Conservation (phyloP, 2,113 vertebrate genomes). For the Dascyllus trimaculatus region DNA sequence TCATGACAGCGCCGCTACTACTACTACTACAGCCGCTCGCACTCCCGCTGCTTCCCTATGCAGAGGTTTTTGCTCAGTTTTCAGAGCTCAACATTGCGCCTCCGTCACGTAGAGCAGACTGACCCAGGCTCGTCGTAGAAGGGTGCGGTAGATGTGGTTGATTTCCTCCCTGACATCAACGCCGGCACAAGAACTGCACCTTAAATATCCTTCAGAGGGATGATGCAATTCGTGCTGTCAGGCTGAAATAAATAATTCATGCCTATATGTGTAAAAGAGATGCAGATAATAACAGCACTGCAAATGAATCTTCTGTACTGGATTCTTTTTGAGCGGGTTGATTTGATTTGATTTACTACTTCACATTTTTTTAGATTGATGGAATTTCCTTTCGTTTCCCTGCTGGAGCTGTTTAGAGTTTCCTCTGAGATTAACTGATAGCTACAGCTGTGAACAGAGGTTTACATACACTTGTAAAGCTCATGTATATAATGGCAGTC, state of each 20-base stretch:
- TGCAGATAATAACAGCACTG: background rate
- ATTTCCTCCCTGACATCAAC: background rate
- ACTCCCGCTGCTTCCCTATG: background rate
- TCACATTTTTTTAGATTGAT: background rate
- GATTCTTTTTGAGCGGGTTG: background rate
- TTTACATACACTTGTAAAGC: too few relatives aligned
- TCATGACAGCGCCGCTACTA: constrained; percentile 56
- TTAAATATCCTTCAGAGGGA: constrained; percentile 16
- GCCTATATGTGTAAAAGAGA: background rate
- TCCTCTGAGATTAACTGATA: constrained; percentile 25
- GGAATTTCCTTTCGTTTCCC: constrained; percentile 21
- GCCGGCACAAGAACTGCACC: constrained; percentile 16
- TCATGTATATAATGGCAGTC: too few relatives aligned
- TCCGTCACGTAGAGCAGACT: background rate
- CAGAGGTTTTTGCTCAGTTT: constrained; percentile 1
- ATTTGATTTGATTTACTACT: too few relatives aligned
- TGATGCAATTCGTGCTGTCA: constrained; percentile 54
- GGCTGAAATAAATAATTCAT: constrained; percentile 51
- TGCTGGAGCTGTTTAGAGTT: constrained; percentile 9
- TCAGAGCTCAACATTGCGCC: background rate
- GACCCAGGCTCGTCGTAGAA: constrained; percentile 7
- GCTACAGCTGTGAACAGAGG: background rate
- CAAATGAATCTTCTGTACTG: background rate
- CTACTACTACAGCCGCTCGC: constrained; percentile 13
- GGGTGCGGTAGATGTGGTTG: background rate